Percentiles rank a stretch among this genome's conserved stretches.
phyloP scores from a whole-genome alignment of 2,113 vertebrate species.

The Fregetta grallaria region DNA sequence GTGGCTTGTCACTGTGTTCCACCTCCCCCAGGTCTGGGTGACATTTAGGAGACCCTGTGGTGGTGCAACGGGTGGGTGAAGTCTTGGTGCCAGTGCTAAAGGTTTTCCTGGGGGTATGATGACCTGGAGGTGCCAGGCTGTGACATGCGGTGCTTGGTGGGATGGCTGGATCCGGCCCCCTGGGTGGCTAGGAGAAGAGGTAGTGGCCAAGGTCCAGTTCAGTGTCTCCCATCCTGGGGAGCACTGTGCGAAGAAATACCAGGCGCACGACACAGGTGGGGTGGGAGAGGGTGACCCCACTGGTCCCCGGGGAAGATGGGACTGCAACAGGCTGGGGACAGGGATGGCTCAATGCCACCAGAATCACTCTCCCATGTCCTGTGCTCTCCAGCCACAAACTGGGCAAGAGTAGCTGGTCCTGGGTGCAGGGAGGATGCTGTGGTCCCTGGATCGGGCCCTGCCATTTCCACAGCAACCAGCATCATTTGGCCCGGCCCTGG shows the following conservation, averaged over 20 bases:
- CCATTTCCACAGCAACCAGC: constrained; percentile 55
- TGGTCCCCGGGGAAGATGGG: neutral
- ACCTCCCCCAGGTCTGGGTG: neutral
- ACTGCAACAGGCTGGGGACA: neutral
- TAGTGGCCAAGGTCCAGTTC: neutral
- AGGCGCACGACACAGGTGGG: rapidly evolving
- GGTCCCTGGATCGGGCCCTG: neutral
- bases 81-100: neutral
- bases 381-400: neutral
- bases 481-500: neutral
- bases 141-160: rapidly evolving
- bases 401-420: neutral
- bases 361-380: rapidly evolving
- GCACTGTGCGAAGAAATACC: rapidly evolving
- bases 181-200: neutral
- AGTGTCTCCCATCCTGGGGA: neutral
- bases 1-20: neutral
- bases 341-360: neutral
- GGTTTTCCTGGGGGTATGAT: neutral
- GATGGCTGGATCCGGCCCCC: neutral
- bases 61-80: rapidly evolving
- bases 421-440: neutral
- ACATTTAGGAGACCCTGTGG: neutral
- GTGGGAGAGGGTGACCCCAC: neutral
- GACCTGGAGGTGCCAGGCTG: neutral